Base-by-base conservation (phyloP, 2,113 vertebrate genomes). In the Camarhynchus parvulus region DNA sequence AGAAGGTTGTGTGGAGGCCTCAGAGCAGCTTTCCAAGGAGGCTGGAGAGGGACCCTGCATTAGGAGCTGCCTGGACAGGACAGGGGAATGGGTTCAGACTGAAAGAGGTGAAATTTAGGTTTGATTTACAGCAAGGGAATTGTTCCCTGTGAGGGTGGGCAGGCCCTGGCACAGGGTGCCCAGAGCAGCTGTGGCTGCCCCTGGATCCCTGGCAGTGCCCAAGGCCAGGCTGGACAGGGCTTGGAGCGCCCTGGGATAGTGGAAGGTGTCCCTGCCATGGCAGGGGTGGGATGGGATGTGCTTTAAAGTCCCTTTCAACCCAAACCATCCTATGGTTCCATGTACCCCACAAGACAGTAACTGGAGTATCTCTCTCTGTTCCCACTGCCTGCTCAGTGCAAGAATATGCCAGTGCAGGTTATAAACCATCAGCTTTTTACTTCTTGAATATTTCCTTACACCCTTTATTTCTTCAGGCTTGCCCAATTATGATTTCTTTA, bases 131-230 rank as follows among this genome's bases (percentile, higher is more conserved):
- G 17, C 30, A 15, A 13, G 15, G 10, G 21, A 67, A 74, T 30
- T 20, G 0, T 7, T 46, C 23, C 52, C 61, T 39, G 11, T 9
- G 33, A 61, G 28, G 28, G 4, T n/a, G 33, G 5, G 0, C 0
- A 59, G 61, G 31, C 28, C 31, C 68, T 82, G 69, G 69, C 46
- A 59, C 61, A 74, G 68, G 42, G 12, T 66, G 68, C 22, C 37
- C 86, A 81, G 61, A 67, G 69, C 2, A 89, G 69, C 61, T 89
- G 77, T 3, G 77, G 41, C n/a, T 79, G 66, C 66, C 58, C 41
- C 84, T 50, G 66, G 31, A 72, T 47, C 75, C 66, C 75, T 64
- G 85, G 35, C 0, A 73, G 49, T 27, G 58, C 0, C 35, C 76
- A 2, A 58, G 58, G 67, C 35, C 50, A 42, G 42, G 58, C 0